phyloP scores from a whole-genome alignment of 2,888 invertebrate genomes.

The Drosophila tripunctata region DNA sequence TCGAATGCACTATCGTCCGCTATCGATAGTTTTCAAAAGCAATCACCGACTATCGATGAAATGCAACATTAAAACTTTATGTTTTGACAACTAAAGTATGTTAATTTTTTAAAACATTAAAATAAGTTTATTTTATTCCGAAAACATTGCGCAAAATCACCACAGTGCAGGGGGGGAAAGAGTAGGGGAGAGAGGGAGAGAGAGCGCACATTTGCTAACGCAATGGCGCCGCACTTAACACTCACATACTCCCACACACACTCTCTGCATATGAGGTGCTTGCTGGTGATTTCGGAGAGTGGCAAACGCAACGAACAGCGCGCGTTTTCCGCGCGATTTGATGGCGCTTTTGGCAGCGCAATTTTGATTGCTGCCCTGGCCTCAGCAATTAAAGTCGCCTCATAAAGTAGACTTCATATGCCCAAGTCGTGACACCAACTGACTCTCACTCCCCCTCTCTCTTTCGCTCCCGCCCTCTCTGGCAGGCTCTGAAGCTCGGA shows the following conservation, averaged over 20 bases:
- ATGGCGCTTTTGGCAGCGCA: slow-evolving; percentile 66
- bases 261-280: slow-evolving; percentile 58
- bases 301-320: slow-evolving; percentile 20
- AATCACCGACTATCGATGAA: too few species aligned
- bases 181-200: background rate
- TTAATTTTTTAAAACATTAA: too few species aligned
- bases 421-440: slow-evolving; percentile 48
- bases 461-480: too few species aligned
- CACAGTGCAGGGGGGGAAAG: too few species aligned
- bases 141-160: too few species aligned
- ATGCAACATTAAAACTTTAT: too few species aligned
- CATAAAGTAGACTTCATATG: slow-evolving; percentile 49
- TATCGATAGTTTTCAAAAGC: too few species aligned
- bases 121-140: too few species aligned
- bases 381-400: slow-evolving; percentile 68
- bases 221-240: slow-evolving; percentile 68
- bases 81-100: too few species aligned
- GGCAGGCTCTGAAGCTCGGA: too few species aligned
- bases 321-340: slow-evolving; percentile 75
- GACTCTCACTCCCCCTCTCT: too few species aligned
- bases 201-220: slow-evolving; percentile 58
- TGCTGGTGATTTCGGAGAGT: slow-evolving; percentile 58
- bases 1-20: too few species aligned
- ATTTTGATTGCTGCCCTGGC: slow-evolving; percentile 57
- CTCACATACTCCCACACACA: slow-evolving; percentile 32